phyloP scores from a whole-genome alignment of 2,888 invertebrate genomes.

The Sussaba pulchella region DNA sequence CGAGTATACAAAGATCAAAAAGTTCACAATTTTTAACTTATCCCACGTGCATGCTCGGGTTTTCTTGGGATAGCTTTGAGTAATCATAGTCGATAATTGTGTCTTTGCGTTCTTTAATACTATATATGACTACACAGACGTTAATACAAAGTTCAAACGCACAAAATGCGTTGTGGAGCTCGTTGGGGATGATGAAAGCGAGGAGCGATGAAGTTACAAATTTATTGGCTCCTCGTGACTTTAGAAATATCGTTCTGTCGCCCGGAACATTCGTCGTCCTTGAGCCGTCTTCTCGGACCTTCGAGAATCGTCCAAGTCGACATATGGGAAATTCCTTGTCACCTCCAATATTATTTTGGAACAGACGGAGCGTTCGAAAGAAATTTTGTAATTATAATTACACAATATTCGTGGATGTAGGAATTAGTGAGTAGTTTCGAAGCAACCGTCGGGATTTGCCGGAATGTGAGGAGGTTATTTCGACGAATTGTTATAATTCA shows the following conservation, averaged over 20 bases:
- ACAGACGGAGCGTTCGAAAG: neutral
- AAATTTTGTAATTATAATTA: constrained; percentile 4
- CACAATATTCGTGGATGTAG: too few species aligned
- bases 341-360: constrained; percentile 53
- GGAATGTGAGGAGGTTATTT: too few species aligned
- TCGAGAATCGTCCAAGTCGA: constrained; percentile 4
- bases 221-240: neutral
- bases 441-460: neutral
- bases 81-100: neutral
- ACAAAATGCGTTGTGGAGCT: constrained; percentile 13
- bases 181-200: constrained; percentile 12
- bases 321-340: neutral
- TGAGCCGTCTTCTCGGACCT: constrained; percentile 28
- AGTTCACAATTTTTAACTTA: neutral
- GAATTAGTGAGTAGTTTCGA: too few species aligned
- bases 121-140: neutral
- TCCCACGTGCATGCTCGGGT: neutral
- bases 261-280: constrained; percentile 30
- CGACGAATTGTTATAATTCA: too few species aligned
- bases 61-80: constrained; percentile 19
- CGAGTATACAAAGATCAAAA: constrained; percentile 19
- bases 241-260: too few species aligned
- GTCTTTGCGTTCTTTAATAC: neutral
- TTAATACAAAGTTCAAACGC: constrained; percentile 28
- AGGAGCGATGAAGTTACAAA: neutral